Evolutionary conservation across 2,888 invertebrate genomes (phyloP), one percentile per base, ranked within the genome.

Genomic region (Prostheceraeus crozeri): DNA sequence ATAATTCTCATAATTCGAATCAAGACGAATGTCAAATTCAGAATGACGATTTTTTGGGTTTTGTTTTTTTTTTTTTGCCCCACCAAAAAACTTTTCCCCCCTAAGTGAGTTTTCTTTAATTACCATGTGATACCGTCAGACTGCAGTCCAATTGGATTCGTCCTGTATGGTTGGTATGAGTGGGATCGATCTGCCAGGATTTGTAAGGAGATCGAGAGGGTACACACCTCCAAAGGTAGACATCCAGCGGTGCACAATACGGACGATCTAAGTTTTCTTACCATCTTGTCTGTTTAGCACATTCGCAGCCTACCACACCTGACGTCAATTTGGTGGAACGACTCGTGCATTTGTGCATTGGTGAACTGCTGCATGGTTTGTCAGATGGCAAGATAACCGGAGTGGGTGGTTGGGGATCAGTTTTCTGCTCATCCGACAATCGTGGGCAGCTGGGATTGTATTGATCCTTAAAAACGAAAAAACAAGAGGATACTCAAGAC

Each of bases 271-370:
- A n/a, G 33, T 8, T 8, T 8, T 33, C 8, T n/a, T n/a, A 8
- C 33, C 33, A 8, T 10, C 33, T n/a, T 10, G 8, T 33, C 33
- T n/a, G 33, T n/a, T 33, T n/a, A 33, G 8, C 8, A 8, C 48
- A 48, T 6, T 48, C 48, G 25, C 48, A 48, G 48, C 48, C 48
- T 14, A 48, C 48, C 30, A 48, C 23, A 30, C 48, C 48, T 16
- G 48, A 19, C 19, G 23, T 23, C 19, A 25, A 16, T 14, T 48
- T 23, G 48, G 25, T 14, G 8, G 2, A 23, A 3, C 48, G 48
- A 16, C 19, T 23, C 14, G 48, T 2, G 19, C 19, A 2, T 19
- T 14, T 14, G 35, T 3, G 23, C 19, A 25, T 19, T 14, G 21
- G 48, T 3, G 25, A 19, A 6, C 23, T 19, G 48, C 48, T 14